Evolutionary conservation across 1,140 invertebrate species (phyloP).

Genomic region (Cephus cinctus): DNA sequence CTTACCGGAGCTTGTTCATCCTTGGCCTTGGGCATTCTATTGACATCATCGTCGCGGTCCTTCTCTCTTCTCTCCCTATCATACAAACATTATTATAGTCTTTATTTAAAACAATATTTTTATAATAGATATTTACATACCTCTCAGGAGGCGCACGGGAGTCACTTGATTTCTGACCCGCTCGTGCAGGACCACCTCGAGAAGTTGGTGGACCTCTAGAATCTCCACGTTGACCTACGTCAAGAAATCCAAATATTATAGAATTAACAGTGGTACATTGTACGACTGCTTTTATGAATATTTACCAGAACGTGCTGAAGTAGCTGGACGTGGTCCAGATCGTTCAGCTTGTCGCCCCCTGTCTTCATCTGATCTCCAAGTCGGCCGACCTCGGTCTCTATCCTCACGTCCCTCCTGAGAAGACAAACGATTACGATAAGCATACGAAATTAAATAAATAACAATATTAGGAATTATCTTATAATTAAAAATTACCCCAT

Average conservation of each 20-base stretch:
- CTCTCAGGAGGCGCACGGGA: conserved; percentile 26
- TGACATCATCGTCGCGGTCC: conserved; percentile 47
- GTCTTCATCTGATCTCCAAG: conserved; percentile 33
- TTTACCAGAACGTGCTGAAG: conserved; percentile 35
- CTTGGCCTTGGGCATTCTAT: conserved; percentile 61
- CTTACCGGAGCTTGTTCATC: conserved; percentile 64
- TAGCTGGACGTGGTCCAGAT: conserved; percentile 22
- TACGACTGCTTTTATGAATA: not conserved
- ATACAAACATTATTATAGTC: not conserved
- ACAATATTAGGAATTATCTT: conserved; percentile 8
- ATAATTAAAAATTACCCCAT: conserved; percentile 42
- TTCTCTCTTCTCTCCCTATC: conserved; percentile 41
- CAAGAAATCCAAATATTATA: not conserved
- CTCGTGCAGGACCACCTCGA: conserved; percentile 16
- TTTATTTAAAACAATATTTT: not conserved
- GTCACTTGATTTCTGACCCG: conserved; percentile 11
- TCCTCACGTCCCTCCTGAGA: conserved; percentile 43
- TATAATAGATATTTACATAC: conserved; percentile 21
- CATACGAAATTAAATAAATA: not conserved
- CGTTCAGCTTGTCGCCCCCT: conserved; percentile 27
- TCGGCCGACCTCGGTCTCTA: conserved; percentile 29
- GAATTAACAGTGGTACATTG: not conserved
- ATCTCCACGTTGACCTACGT: conserved; percentile 32
- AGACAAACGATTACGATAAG: conserved; percentile 6
- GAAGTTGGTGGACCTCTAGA: conserved; percentile 27